phyloP scores from a whole-genome alignment of 2,113 vertebrate species.

The Carlito syrichta region DNA sequence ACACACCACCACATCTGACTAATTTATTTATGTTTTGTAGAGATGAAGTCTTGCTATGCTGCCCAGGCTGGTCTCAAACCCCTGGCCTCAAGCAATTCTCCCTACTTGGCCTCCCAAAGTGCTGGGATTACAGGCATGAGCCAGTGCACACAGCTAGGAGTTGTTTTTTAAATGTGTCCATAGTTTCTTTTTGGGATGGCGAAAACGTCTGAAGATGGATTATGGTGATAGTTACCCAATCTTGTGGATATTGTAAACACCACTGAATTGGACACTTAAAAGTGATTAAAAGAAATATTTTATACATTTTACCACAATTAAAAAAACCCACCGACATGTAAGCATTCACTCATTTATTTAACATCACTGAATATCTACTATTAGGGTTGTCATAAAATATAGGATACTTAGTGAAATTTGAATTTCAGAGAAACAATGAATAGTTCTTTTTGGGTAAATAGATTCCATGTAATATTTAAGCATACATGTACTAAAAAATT shows the following conservation, averaged over 20 bases:
- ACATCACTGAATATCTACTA: not conserved
- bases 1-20: too few species aligned
- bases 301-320: not conserved
- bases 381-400: not conserved
- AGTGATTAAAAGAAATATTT: not conserved
- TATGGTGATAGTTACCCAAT: not conserved
- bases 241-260: not conserved
- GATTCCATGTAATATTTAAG: not conserved
- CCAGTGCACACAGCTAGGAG: not conserved
- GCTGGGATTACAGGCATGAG: not conserved
- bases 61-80: too few species aligned
- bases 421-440: not conserved
- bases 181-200: not conserved
- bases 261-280: not conserved
- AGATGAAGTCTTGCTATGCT: too few species aligned
- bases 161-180: not conserved
- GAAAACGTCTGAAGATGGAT: not conserved
- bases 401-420: not conserved
- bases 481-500: not conserved
- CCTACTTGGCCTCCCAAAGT: not conserved
- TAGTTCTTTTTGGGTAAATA: not conserved
- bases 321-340: not conserved
- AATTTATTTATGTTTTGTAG: too few species aligned
- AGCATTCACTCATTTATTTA: not conserved
- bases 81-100: not conserved